These are phyloP conservation scores for Branchipolynoe longqiensis DNA, from an alignment of 2,888 invertebrate genomes.

Conservation along the genomic window DNA sequence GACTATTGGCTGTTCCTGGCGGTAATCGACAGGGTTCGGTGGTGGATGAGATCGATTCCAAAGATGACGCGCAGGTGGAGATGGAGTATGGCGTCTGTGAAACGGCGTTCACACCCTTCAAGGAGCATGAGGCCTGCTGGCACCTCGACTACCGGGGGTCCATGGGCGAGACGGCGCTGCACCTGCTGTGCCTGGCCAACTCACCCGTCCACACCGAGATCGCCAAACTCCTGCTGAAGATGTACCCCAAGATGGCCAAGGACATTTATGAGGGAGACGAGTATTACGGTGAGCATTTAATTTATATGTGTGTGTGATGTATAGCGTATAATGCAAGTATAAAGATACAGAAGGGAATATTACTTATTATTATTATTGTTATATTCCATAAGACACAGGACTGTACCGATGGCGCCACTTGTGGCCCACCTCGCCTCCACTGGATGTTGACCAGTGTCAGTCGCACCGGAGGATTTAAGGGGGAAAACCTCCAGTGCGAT, in stretches of 20 bases:
- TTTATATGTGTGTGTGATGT: too few relatives aligned
- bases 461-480: too few relatives aligned
- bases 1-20: too few relatives aligned
- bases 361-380: too few relatives aligned
- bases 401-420: too few relatives aligned
- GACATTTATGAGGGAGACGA: constrained; percentile 99
- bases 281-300: constrained; percentile 90
- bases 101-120: constrained; percentile 73
- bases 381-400: too few relatives aligned
- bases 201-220: constrained; percentile 91
- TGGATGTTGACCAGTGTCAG: too few relatives aligned
- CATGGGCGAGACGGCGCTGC: constrained; percentile 95
- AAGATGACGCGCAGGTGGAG: constrained; percentile 69
- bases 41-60: constrained; percentile 59
- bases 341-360: too few relatives aligned
- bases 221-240: constrained; percentile 93
- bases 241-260: constrained; percentile 93
- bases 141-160: constrained; percentile 97
- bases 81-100: constrained; percentile 71
- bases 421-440: too few relatives aligned
- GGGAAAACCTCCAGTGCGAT: too few relatives aligned
- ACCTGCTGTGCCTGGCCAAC: constrained; percentile 96
- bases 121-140: constrained; percentile 91
- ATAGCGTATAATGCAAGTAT: too few relatives aligned
- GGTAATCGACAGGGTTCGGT: constrained; percentile 58